Percentiles rank a stretch among this genome's conserved stretches.
Conservation (phyloP, 2,113 vertebrate genomes). For the Megatriorchis doriae region DNA sequence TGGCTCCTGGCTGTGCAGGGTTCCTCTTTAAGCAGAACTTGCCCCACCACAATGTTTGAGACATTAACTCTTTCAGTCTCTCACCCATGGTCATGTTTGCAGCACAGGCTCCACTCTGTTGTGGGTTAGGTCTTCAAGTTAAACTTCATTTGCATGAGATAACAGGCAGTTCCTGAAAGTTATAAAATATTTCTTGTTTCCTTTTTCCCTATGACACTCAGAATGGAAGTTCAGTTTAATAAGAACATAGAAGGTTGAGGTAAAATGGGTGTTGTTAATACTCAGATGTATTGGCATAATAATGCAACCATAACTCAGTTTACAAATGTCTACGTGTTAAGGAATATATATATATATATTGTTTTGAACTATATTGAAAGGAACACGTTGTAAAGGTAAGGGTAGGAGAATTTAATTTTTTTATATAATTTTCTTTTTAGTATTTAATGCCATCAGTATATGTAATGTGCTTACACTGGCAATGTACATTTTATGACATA, state of each 20-base stretch:
- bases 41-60: no score
- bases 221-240: not conserved
- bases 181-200: not conserved
- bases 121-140: not conserved
- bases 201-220: not conserved
- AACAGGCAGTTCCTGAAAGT: not conserved
- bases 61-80: no score
- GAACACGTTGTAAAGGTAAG: not conserved
- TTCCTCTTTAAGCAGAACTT: no score
- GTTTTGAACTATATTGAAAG: not conserved
- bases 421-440: not conserved
- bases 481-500: not conserved
- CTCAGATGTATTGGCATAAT: not conserved
- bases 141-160: not conserved
- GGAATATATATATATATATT: not conserved
- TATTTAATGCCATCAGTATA: not conserved
- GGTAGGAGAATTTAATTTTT: not conserved
- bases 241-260: not conserved
- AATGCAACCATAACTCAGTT: not conserved
- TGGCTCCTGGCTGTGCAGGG: no score
- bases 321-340: not conserved
- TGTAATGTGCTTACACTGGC: not conserved
- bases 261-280: not conserved
- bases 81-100: not conserved
- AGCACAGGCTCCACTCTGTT: rapidly evolving